Conservation (phyloP, 2,797 vertebrate genomes). For the Onychomys leucogaster region DNA sequence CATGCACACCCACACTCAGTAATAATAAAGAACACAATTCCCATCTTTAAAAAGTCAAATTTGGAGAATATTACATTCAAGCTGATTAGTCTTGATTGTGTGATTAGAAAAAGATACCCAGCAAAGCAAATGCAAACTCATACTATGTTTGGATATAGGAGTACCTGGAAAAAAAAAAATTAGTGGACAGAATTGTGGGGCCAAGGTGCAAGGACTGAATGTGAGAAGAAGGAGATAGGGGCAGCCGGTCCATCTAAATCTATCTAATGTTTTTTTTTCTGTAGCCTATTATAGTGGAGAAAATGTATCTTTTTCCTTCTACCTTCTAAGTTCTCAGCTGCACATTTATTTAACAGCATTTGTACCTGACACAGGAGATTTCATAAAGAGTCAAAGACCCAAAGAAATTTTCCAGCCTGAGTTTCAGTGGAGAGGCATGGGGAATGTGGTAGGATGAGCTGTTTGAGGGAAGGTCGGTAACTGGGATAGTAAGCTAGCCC, state of each 20-base stretch:
- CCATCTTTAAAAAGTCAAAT: constrained; percentile 6
- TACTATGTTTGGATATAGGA: constrained; percentile 19
- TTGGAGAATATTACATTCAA: not conserved
- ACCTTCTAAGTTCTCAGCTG: not conserved
- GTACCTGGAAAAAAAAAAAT: not conserved
- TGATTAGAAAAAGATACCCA: not conserved
- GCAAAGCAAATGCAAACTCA: constrained; percentile 24
- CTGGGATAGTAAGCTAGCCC: too few relatives aligned
- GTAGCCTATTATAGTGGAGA: not conserved
- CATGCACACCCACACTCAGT: not conserved
- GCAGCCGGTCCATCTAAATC: not conserved
- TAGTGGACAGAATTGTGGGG: not conserved
- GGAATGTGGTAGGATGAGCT: not conserved
- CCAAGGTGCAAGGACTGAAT: not conserved
- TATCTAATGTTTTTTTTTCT: not conserved
- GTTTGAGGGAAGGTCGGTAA: not conserved
- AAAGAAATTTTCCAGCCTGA: not conserved
- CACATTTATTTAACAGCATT: not conserved
- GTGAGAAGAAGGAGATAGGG: not conserved
- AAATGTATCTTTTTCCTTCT: not conserved
- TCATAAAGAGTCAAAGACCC: not conserved
- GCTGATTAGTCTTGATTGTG: not conserved
- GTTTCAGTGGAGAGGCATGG: not conserved
- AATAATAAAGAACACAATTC: not conserved
- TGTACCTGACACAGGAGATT: not conserved